Conservation (phyloP, 37 sponge, comb jelly and placozoan genomes). For the Hormiphora californensis region DNA sequence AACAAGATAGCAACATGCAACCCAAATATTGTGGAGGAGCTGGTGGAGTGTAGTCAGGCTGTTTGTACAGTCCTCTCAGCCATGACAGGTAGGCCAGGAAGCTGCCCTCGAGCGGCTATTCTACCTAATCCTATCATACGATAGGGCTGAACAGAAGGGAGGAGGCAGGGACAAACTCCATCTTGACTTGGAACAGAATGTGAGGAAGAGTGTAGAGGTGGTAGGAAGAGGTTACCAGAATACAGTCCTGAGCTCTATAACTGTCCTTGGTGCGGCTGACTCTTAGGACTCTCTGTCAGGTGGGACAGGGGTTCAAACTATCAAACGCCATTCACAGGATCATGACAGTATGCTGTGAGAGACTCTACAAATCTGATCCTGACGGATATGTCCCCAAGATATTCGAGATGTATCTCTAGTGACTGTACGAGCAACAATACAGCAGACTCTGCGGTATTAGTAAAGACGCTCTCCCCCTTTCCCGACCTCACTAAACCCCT, state of each 20-base stretch:
- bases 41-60: background rate
- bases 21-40: background rate
- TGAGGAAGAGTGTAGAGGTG: constrained; percentile 13
- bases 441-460: background rate
- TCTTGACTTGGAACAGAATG: constrained; percentile 34
- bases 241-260: too few species aligned
- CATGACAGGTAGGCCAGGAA: background rate
- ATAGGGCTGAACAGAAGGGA: background rate
- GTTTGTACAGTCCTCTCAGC: background rate
- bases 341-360: background rate
- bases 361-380: background rate
- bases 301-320: background rate
- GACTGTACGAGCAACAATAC: background rate
- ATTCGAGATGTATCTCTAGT: constrained; percentile 3
- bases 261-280: background rate
- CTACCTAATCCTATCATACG: constrained; percentile 4
- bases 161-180: background rate
- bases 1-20: constrained; percentile 30
- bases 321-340: background rate
- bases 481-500: background rate
- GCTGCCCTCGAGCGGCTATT: constrained; percentile 24
- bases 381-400: background rate
- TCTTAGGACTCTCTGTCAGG: background rate
- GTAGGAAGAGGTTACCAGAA: too few species aligned
- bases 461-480: constrained; percentile 4